Evolutionary conservation across 2,797 vertebrate species (phyloP).

Genomic region (Babyrousa celebensis): DNA sequence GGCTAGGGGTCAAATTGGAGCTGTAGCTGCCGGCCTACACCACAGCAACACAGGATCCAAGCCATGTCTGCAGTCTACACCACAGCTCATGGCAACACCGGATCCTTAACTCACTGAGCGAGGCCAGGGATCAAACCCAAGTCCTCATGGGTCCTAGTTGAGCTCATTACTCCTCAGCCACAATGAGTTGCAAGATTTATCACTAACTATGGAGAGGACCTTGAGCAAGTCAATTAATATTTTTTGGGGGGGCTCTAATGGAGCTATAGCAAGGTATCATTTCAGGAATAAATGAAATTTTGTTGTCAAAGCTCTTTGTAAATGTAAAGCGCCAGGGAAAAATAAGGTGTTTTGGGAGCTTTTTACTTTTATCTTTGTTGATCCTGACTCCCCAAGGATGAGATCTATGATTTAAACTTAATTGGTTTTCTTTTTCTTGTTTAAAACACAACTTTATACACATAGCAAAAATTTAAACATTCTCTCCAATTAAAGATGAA

Average conservation of each 20-base stretch:
- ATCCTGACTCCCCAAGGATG: neutral
- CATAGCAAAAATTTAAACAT: neutral
- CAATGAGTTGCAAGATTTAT: neutral
- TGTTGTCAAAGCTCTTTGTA: neutral
- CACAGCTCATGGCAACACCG: no score
- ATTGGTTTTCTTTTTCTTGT: neutral
- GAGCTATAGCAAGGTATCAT: neutral
- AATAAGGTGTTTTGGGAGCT: neutral
- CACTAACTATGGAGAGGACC: neutral
- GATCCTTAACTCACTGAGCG: no score
- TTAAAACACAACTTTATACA: neutral
- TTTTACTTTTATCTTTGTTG: slow-evolving; percentile 23
- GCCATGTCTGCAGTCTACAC: no score
- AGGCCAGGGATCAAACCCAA: no score
- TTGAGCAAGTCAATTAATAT: neutral
- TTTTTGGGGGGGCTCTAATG: neutral
- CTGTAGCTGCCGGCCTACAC: no score
- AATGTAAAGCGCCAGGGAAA: neutral
- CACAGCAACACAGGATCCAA: no score
- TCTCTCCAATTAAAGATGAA: slow-evolving; percentile 28
- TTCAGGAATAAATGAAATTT: slow-evolving; percentile 30
- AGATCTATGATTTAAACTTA: neutral
- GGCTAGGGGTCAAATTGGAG: no score
- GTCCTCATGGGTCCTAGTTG: no score
- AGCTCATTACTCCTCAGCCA: no score